Evolutionary conservation across 2,888 invertebrate species (phyloP).

Genomic region (Cephalotes varians): DNA sequence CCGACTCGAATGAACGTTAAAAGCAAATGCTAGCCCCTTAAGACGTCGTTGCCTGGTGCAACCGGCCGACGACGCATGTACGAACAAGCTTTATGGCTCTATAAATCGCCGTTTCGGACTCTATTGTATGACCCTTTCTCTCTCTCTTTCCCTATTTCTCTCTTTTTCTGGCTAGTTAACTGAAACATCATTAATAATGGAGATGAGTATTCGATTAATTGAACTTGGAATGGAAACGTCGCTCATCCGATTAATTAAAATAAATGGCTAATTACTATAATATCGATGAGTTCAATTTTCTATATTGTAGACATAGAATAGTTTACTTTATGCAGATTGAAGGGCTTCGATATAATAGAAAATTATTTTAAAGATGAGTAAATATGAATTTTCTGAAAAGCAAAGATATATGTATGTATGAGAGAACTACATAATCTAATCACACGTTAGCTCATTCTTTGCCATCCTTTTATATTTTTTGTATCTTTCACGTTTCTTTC

Average conservation of each 20-base stretch:
- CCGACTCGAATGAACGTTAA: slow-evolving; percentile 70
- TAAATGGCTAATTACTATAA: slow-evolving; percentile 15
- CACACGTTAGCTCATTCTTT: not conserved
- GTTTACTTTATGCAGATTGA: slow-evolving; percentile 11
- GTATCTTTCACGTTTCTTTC: not conserved
- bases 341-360: not conserved
- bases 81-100: slow-evolving; percentile 72
- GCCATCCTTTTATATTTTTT: not conserved
- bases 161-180: slow-evolving; percentile 59
- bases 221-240: slow-evolving; percentile 7
- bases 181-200: slow-evolving; percentile 71
- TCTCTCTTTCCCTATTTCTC: not conserved
- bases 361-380: not conserved
- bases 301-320: not conserved
- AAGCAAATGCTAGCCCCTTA: slow-evolving; percentile 69
- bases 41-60: slow-evolving; percentile 60
- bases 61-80: slow-evolving; percentile 62
- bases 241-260: slow-evolving; percentile 27
- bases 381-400: not conserved
- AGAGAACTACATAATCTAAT: not conserved
- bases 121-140: slow-evolving; percentile 65
- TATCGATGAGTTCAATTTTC: slow-evolving; percentile 12
- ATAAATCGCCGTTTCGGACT: slow-evolving; percentile 73
- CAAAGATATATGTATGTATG: not conserved
- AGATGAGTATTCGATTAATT: slow-evolving; percentile 71